These are phyloP conservation scores for Macrotis lagotis DNA, from an alignment of 2,113 vertebrate genomes.

Conservation along the genomic window DNA sequence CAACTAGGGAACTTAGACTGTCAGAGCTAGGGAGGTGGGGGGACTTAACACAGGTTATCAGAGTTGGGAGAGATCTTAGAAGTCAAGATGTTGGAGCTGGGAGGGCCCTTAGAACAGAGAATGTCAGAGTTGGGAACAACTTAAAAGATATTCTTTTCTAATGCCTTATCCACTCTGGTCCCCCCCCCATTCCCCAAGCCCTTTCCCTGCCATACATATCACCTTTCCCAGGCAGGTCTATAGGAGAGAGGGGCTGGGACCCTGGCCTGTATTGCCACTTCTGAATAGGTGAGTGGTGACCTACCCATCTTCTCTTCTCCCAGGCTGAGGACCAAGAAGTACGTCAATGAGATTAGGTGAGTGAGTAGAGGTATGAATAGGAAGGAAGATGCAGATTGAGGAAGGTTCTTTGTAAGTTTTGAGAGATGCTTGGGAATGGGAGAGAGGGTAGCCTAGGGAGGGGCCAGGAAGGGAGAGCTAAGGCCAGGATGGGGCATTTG, in stretches of 20 bases:
- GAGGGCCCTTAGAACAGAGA: background rate
- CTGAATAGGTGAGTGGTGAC: rapidly evolving
- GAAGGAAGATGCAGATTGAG: background rate
- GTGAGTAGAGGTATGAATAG: background rate
- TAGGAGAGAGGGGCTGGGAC: too few relatives aligned
- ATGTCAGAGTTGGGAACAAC: background rate
- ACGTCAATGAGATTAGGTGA: slow-evolving; percentile 95
- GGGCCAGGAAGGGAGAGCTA: background rate
- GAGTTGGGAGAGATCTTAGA: background rate
- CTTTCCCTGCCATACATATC: background rate
- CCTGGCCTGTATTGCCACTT: rapidly evolving
- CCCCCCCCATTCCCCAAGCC: background rate
- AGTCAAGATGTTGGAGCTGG: background rate
- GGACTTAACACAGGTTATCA: too few relatives aligned
- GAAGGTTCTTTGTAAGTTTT: background rate
- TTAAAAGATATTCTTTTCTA: background rate
- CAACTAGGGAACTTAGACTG: too few relatives aligned
- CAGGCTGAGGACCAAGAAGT: slow-evolving; percentile 92
- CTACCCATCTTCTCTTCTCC: background rate
- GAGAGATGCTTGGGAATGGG: background rate
- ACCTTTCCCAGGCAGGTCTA: background rate
- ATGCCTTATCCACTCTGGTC: background rate
- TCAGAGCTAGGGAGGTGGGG: too few relatives aligned
- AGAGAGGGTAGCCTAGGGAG: background rate
- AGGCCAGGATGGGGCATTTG: background rate